Base-by-base conservation (phyloP, 2,797 vertebrate genomes). In the Allobates femoralis region DNA sequence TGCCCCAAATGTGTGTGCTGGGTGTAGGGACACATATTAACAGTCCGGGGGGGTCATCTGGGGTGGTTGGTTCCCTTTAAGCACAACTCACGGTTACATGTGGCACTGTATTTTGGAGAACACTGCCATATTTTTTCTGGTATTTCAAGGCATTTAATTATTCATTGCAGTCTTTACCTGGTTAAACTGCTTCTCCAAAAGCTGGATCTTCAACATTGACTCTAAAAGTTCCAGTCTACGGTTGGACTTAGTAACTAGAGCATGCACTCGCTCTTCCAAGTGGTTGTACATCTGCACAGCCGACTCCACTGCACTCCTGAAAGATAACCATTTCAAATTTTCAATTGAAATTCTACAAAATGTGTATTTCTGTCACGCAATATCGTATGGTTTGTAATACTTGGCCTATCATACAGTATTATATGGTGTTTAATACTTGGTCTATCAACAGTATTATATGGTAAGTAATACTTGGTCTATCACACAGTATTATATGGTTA, bases 251-350 rank as follows among this genome's bases (percentile, higher is more conserved):
- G 96, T 97, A 91, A 98, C 98, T 78, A 99, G 91, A 18, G 89
- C 91, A 19, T 99, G 98, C 21, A 99, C 96, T 71, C 94, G 95
- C 89, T 98, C 97, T 41, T 99, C 98, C 91, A 99, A 93, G 50
- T 94, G 95, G 86, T 95, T 95, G 55, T 99, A 99, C 58, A 98
- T 92, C 69, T 87, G 86, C 0, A 96, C 92, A 0, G 96, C 95
- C 0, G 89, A 89, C 18, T 96, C 96, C 91, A 99, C 90, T 62
- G 93, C 92, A 19, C 94, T 91, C 92, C 97, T 99, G 91, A 30
- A 87, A 34, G 62, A 85, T 11, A 62, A 15, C 10, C 3, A 62
- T n/a, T n/a, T 46, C 10, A 71, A 1, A 10, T 69, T 69, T 32
- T 41, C 6, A n/a, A 23, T 3, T 71, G 19, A 46, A 34, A 7